Evolutionary conservation across 92 coral and sea anemone species (phyloP), one percentile per base, ranked within the genome.

Genomic region (Epizoanthus illoricatus): DNA sequence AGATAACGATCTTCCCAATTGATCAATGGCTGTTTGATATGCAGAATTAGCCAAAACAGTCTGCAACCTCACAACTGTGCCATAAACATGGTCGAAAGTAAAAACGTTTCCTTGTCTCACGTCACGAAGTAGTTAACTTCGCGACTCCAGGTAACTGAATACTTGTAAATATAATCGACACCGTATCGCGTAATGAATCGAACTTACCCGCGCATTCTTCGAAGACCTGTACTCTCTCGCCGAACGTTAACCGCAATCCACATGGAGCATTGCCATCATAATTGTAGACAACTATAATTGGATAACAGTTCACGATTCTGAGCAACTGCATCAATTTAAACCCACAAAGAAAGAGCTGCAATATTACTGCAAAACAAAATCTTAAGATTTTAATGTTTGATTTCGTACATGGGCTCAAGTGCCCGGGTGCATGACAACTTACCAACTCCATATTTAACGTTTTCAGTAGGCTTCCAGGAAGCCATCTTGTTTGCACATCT

Each of bases 371-470:
- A 73, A 81, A 68, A 13, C 74, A 58, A 79, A 56, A 72, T 47
- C 28, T 73, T 65, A 15, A 20, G 52, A 72, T 19, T 45, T 28
- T 28, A 28, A 73, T n/a, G 41, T 64, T 67, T 56, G 63, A 57
- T 54, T 20, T 52, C 16, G 65, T 70, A 83, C 45, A 54, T 45
- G 60, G 63, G 40, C 60, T 64, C 54, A 52, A 67, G 60, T 20
- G 66, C 12, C 16, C 55, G 60, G 18, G 4, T 16, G 41, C 17
- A 63, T 21, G 40, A 47, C 18, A 9, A 79, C 95, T 40, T 73
- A 96, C 99, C 99, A 23, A 96, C 97, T 41, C 98, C 99, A 86
- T 91, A 96, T 88, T 96, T 96, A 66, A 91, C 96, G 54, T 85
- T 85, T 61, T 84, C 92, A 75, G 99, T 93, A 12, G 88, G 87